phyloP scores from a whole-genome alignment of 1,140 invertebrate genomes.

The Sycophila sp. region DNA sequence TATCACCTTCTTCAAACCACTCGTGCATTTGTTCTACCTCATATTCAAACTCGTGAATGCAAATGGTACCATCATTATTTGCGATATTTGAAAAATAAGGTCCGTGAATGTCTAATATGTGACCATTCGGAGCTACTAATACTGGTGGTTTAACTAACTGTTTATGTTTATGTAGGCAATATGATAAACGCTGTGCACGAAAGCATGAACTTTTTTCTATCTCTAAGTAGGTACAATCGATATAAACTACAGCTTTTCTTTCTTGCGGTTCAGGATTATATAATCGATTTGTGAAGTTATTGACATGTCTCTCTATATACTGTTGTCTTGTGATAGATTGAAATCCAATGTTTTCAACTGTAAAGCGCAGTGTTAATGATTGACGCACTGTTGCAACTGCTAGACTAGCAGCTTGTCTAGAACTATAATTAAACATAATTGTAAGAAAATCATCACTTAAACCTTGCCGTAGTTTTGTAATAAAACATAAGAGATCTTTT shows the following conservation, averaged over 20 bases:
- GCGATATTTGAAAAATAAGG: background rate
- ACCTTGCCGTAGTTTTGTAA: background rate
- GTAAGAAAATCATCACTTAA: constrained; percentile 3
- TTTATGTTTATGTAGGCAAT: background rate
- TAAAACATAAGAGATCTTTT: constrained; percentile 6
- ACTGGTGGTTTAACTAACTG: background rate
- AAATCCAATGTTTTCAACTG: background rate
- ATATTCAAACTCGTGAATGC: background rate
- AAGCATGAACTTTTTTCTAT: background rate
- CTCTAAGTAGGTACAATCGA: background rate
- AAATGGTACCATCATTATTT: background rate
- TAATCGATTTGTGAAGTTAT: background rate
- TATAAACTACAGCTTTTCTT: background rate
- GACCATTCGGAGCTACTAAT: background rate
- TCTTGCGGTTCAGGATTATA: background rate
- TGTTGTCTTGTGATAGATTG: constrained; percentile 1
- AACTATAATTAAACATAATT: too few species aligned
- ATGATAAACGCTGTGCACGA: background rate
- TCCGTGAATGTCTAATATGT: background rate
- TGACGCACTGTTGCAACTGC: too few species aligned
- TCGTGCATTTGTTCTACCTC: too few species aligned
- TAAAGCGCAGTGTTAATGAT: background rate
- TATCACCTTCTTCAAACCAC: background rate
- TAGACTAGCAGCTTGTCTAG: too few species aligned
- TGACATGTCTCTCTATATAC: background rate